Conservation (phyloP, 2,888 invertebrate species). For the Nomada hirtipes region DNA sequence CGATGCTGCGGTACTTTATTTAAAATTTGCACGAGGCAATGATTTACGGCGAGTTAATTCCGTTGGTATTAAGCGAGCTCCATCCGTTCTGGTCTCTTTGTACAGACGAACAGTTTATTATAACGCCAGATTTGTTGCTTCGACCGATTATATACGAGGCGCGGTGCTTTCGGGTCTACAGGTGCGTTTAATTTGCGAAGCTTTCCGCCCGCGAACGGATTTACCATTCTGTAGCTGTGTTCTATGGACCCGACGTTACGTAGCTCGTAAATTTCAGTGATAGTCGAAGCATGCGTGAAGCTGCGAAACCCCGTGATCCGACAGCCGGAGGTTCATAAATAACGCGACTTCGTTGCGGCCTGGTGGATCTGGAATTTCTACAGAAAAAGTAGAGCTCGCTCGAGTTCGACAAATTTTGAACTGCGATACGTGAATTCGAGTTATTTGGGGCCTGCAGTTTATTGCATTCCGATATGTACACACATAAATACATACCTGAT, state of each 20-base stretch:
- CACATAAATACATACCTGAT: too few relatives aligned
- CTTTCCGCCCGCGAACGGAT: slow-evolving; percentile 27
- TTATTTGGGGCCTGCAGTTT: not conserved
- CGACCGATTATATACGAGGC: slow-evolving; percentile 17
- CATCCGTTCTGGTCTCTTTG: not conserved
- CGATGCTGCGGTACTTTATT: not conserved
- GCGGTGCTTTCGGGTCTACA: slow-evolving; percentile 21
- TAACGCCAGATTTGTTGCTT: slow-evolving; percentile 36
- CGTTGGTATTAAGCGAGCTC: not conserved
- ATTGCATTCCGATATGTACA: not conserved
- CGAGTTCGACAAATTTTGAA: not conserved
- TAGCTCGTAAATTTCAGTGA: slow-evolving; percentile 55
- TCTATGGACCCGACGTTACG: slow-evolving; percentile 36
- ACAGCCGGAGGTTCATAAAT: slow-evolving; percentile 13
- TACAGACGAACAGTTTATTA: slow-evolving; percentile 16
- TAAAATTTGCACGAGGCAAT: slow-evolving; percentile 8
- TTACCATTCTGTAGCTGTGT: slow-evolving; percentile 23
- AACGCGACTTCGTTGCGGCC: not conserved
- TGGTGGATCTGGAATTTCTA: not conserved
- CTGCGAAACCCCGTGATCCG: slow-evolving; percentile 20
- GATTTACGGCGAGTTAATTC: slow-evolving; percentile 23
- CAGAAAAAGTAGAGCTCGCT: not conserved
- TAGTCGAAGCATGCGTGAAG: slow-evolving; percentile 50
- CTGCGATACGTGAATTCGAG: not conserved
- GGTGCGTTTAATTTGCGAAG: slow-evolving; percentile 63